Conservation (phyloP, 2,113 vertebrate genomes). For the Puntigrus tetrazona region DNA sequence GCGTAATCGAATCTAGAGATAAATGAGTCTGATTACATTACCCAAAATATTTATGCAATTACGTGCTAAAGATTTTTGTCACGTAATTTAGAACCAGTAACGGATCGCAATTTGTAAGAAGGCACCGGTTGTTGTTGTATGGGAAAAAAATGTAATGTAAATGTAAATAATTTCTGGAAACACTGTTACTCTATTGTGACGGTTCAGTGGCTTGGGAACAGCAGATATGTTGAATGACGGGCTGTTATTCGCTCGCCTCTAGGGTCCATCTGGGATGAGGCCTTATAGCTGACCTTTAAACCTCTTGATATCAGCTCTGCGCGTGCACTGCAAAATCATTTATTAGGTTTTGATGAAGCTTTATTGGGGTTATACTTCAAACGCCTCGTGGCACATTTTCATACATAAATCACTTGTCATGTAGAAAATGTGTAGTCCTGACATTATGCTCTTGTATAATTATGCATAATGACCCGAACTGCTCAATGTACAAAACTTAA, state of each 20-base stretch:
- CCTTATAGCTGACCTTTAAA: slow-evolving; percentile 40
- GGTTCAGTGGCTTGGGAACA: slow-evolving; percentile 18
- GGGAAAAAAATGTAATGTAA: too few species aligned
- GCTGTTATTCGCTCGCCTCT: slow-evolving; percentile 13
- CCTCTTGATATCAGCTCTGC: slow-evolving; percentile 38
- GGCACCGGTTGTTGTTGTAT: too few species aligned
- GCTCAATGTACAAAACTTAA: not conserved
- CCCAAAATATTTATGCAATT: too few species aligned
- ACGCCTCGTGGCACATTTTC: not conserved
- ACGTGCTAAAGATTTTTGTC: too few species aligned
- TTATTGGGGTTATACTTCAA: not conserved
- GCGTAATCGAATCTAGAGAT: too few species aligned
- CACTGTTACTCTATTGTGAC: slow-evolving; percentile 19
- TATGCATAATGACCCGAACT: not conserved
- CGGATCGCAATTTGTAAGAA: not conserved
- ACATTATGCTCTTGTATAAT: not conserved
- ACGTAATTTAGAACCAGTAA: too few species aligned
- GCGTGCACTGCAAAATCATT: not conserved
- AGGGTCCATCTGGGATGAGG: slow-evolving; percentile 35
- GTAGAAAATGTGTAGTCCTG: not conserved
- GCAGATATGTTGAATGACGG: slow-evolving; percentile 45
- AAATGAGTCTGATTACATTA: too few species aligned
- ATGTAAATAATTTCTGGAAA: not conserved
- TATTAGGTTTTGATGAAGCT: not conserved
- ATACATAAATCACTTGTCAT: not conserved